Base-by-base conservation (phyloP, 2,888 invertebrate genomes). In the Timema podura region DNA sequence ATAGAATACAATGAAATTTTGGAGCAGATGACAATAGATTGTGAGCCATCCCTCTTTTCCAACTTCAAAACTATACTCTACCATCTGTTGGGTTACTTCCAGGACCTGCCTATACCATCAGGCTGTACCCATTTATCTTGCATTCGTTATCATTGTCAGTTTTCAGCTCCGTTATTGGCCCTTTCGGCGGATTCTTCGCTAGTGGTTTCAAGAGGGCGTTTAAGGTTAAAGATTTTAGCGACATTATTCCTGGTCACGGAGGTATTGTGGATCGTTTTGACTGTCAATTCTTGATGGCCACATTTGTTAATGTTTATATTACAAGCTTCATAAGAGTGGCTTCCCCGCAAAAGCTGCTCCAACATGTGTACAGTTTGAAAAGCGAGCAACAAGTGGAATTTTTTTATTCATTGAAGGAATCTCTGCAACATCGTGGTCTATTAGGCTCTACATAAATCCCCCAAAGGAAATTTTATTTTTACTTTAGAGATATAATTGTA, bases 241-340 rank as follows among this genome's bases (percentile, higher is more conserved):
- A 98, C 82, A 91, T 97, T 77, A 98, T 99, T 80, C 99, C 99
- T 15, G 99, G 99, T 0, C 99, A 99, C 85, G 99, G 99, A 73
- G 99, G 99, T 64, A 95, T 99, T 77, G 96, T 99, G 95, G 99
- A 99, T 83, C 90, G 99, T 74, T 98, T 99, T 85, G 98, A 99
- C 84, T 99, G 99, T 82, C 99, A 99, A 84, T 97, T 97, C 84
- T 87, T 99, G 74, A 99, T 99, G 99, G 98, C 98, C 57, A 98
- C 98, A 49, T 99, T 99, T 85, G 97, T 99, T 65, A 97, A 99
- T 83, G 98, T 98, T 30, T 99, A 99, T 85, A 95, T 98, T 80
- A 95, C 95, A 76, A 97, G 97, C 82, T 99, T 99, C 85, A 97
- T 59, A 8, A 16, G 44, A 48, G 48, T 64, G 47, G 48, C 16